Evolutionary conservation across 1,140 invertebrate species (phyloP), one percentile per base, ranked within the genome.

Genomic region (Brachionus asplanchnoidis): DNA sequence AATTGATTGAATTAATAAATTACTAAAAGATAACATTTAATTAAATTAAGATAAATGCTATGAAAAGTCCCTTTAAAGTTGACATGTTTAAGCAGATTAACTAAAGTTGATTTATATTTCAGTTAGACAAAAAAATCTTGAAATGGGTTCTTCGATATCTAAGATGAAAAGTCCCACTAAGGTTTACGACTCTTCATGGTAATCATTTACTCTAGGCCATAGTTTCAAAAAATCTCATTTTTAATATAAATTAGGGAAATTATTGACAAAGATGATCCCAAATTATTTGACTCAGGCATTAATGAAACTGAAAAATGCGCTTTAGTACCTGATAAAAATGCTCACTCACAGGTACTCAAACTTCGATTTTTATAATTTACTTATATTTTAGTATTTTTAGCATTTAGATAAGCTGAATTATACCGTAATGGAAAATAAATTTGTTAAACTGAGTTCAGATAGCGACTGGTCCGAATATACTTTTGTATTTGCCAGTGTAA

Each of bases 401-500:
- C 11, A 73, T 73, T 73, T 73, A 73, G 68, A 73, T 77, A 77
- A 77, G 26, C 20, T 23, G 23, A 77, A 50, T 77, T 12, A 20
- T 26, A 68, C 36, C 28, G 60, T 20, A 80, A 82, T 82, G 79
- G 79, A 82, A 68, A 60, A 82, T 42, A 82, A 82, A 82, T 60
- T 82, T 17, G 32, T 82, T 44, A 82, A 82, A 68, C 17, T 65
- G 17, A 68, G 40, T 14, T 53, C 79, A 46, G 14, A 82, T 14
- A 26, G 7, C 11, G 32, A 84, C 44, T 84, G 83, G 83, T 75
- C 83, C 53, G 83, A 77, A 11, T 78, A 84, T 40, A 84, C 68
- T 28, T 84, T 73, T 66, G 20, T 78, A 40, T 60, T 84, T 36
- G 68, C 83, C 2, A 79, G 83, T 79, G 93, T 95, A 2, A 93